Percentiles rank a stretch among this genome's conserved stretches.
Conservation (phyloP, 1,140 invertebrate species). For the Zaprionus gabonicus region DNA sequence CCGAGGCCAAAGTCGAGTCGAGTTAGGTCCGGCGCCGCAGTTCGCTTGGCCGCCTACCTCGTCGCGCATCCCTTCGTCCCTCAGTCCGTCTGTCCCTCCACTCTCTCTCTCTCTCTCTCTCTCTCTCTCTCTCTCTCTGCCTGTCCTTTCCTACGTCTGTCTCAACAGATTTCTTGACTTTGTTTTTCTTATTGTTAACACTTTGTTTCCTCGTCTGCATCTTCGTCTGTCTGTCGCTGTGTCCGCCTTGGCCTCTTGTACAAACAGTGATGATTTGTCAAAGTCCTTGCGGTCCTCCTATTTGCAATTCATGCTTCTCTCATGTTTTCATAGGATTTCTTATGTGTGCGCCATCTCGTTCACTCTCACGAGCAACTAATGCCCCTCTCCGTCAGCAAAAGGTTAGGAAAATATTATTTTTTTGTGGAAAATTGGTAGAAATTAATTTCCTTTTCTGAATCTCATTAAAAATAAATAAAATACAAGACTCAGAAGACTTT, state of each 20-base stretch:
- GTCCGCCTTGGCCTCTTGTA: conserved; percentile 64
- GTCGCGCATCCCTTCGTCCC: not conserved
- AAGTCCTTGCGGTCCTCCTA: conserved; percentile 53
- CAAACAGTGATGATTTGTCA: conserved; percentile 80
- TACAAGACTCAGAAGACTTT: conserved; percentile 16
- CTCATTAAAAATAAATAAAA: conserved; percentile 82
- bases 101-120: too few species aligned
- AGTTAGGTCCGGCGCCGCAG: conserved; percentile 28
- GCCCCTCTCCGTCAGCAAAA: conserved; percentile 40
- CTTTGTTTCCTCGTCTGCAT: conserved; percentile 51
- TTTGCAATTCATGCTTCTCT: conserved; percentile 77
- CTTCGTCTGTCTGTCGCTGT: conserved; percentile 39
- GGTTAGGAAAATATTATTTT: conserved; percentile 76
- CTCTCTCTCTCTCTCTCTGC: conserved; percentile 19
- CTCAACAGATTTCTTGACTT: conserved; percentile 29
- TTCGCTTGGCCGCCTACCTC: not conserved
- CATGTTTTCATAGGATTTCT: conserved; percentile 81
- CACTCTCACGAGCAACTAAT: not conserved
- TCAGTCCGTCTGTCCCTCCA: not conserved
- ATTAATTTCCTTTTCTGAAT: conserved; percentile 76
- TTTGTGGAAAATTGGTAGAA: conserved; percentile 77
- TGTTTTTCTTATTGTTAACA: conserved; percentile 82
- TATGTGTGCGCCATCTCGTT: conserved; percentile 41
- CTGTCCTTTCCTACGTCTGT: not conserved
- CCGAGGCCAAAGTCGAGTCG: conserved; percentile 4